Percentiles rank a stretch among this genome's conserved stretches.
Evolutionary conservation across 2,888 invertebrate genomes (phyloP).

Genomic region (Pachymerium ferrugineum): DNA sequence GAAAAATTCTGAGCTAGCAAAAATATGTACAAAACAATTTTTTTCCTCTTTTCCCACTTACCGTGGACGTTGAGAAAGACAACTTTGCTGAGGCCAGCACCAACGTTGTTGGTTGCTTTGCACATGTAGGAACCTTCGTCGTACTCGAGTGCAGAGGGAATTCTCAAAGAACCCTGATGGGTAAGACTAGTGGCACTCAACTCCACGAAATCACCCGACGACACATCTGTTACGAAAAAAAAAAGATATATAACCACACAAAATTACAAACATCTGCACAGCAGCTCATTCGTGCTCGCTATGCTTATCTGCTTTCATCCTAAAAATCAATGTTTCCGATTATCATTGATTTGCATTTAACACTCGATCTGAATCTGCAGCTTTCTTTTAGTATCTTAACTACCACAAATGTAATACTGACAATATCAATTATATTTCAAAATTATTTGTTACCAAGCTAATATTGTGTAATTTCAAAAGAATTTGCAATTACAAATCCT

Average conservation of each 20-base stretch:
- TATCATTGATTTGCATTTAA: neutral
- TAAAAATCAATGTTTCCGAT: neutral
- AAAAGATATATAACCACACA: neutral
- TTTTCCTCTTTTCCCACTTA: constrained; percentile 4
- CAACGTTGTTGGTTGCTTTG: constrained; percentile 39
- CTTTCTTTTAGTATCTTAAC: neutral
- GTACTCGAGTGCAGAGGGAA: constrained; percentile 39
- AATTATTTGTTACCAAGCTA: too few relatives aligned
- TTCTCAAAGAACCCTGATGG: constrained; percentile 38
- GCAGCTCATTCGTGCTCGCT: neutral
- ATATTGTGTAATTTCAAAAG: too few relatives aligned
- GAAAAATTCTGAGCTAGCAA: neutral
- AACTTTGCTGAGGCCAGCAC: constrained; percentile 38
- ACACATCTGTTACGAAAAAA: neutral
- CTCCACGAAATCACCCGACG: constrained; percentile 30
- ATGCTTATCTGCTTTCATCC: neutral
- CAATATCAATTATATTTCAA: too few relatives aligned
- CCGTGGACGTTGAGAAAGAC: constrained; percentile 35
- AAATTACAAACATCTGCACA: constrained; percentile 18
- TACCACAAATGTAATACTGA: neutral
- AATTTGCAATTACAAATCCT: too few relatives aligned
- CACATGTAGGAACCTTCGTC: constrained; percentile 42
- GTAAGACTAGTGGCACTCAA: constrained; percentile 27
- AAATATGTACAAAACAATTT: neutral
- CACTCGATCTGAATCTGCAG: neutral